Evolutionary conservation across 2,113 vertebrate species (phyloP).

Genomic region (Chionis minor): DNA sequence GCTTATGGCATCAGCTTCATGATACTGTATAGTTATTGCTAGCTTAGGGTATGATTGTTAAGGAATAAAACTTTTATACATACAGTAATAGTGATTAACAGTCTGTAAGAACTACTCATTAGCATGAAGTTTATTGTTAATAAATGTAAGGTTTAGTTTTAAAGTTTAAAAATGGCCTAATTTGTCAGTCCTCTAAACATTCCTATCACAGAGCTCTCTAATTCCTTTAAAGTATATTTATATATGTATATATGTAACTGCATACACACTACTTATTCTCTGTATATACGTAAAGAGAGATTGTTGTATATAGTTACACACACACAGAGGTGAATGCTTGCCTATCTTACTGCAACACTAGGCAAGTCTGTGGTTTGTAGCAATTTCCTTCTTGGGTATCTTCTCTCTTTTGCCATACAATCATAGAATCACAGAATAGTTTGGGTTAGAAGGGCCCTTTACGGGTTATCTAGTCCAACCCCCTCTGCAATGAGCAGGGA

Average conservation of each 20-base stretch:
- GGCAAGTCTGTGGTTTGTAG: background rate
- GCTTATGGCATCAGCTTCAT: background rate
- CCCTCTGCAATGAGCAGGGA: background rate
- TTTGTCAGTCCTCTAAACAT: background rate
- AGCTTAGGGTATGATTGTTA: background rate
- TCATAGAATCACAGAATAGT: background rate
- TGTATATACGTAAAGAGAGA: background rate
- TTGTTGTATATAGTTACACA: background rate
- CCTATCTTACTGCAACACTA: background rate
- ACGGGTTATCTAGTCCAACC: background rate
- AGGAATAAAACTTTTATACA: background rate
- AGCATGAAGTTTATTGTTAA: background rate
- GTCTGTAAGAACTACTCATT: background rate
- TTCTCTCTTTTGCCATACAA: background rate
- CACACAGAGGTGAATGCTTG: accelerated
- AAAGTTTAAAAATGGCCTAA: background rate
- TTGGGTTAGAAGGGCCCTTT: background rate
- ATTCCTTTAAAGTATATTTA: background rate
- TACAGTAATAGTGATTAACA: background rate
- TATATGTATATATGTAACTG: background rate
- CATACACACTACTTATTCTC: background rate
- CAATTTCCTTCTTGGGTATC: background rate
- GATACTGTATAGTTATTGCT: background rate
- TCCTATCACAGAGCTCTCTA: background rate
- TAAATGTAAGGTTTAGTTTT: background rate